Evolutionary conservation across 2,113 vertebrate species (phyloP).

Genomic region (Scolopax mira): DNA sequence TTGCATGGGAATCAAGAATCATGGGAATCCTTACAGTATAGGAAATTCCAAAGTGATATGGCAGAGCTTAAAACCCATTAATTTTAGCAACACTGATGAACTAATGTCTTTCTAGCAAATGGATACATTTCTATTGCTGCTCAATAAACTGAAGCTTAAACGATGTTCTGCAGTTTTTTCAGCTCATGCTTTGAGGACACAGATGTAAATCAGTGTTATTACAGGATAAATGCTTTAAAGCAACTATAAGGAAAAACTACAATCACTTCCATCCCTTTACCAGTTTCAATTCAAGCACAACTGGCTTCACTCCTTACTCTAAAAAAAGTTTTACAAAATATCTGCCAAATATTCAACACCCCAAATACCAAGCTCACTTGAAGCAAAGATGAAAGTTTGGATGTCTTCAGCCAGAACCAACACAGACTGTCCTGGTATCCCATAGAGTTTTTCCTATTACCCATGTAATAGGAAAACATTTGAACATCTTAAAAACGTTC

Average conservation of each 20-base stretch:
- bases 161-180: neutral
- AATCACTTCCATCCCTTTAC: neutral
- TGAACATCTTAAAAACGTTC: neutral
- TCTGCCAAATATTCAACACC: neutral
- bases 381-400: neutral
- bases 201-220: neutral
- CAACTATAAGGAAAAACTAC: neutral
- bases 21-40: neutral
- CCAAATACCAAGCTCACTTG: neutral
- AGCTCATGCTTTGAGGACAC: neutral
- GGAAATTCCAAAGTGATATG: conserved; percentile 16
- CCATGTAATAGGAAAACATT: no score
- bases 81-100: neutral
- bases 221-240: neutral
- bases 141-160: neutral
- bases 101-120: neutral
- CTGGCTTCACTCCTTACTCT: neutral
- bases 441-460: neutral
- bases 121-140: neutral
- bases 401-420: neutral
- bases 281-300: neutral
- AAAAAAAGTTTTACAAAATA: neutral
- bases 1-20: neutral
- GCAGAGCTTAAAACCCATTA: conserved; percentile 3
- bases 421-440: neutral